These are phyloP conservation scores for Aspidoscelis tigris DNA, from an alignment of 2,113 vertebrate genomes.

Conservation along the genomic window DNA sequence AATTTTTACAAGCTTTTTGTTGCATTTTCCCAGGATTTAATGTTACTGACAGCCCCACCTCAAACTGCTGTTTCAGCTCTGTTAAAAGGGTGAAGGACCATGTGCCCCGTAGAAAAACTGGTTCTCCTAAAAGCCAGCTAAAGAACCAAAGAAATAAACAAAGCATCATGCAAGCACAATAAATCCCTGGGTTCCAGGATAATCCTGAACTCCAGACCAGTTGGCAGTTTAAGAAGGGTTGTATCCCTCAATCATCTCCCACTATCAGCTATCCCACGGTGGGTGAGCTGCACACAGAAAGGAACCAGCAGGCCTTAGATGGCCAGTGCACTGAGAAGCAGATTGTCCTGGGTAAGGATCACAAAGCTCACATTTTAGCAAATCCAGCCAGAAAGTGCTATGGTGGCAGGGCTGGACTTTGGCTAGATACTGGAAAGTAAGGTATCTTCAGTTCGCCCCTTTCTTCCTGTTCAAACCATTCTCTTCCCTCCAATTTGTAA, in stretches of 20 bases:
- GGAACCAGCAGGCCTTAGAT: neutral
- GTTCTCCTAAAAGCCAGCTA: too few species aligned
- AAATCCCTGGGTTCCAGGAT: neutral
- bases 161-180: neutral
- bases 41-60: neutral
- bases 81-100: neutral
- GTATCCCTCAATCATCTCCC: neutral
- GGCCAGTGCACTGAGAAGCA: neutral
- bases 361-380: neutral
- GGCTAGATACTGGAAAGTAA: neutral
- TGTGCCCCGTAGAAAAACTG: neutral
- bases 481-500: constrained; percentile 32
- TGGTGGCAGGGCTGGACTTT: neutral
- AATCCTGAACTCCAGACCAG: neutral
- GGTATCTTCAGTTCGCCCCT: neutral
- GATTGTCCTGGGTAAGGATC: neutral
- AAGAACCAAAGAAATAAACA: too few species aligned
- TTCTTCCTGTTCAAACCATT: constrained; percentile 14
- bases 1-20: neutral
- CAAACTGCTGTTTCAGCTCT: neutral
- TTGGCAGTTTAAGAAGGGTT: neutral
- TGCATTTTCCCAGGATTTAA: neutral
- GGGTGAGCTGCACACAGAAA: neutral
- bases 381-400: neutral
- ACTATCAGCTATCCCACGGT: neutral